Evolutionary conservation across 2,113 vertebrate species (phyloP).

Genomic region (Narcine bancroftii): DNA sequence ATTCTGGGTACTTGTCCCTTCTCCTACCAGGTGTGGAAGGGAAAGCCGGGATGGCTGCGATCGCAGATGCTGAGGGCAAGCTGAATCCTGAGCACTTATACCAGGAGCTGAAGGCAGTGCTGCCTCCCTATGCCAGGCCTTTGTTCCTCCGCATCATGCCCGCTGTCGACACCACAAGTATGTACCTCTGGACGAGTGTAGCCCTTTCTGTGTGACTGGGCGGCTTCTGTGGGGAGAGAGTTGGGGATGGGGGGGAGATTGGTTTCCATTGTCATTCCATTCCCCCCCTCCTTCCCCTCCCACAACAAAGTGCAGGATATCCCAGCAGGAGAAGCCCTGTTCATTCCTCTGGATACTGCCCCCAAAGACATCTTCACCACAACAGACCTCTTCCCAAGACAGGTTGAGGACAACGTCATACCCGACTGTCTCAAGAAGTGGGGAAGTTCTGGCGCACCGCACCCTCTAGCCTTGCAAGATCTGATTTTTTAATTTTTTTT

Average conservation of each 20-base stretch:
- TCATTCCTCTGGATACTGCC: no score
- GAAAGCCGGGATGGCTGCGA: constrained; percentile 79
- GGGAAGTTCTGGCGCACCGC: no score
- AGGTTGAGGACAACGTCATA: no score
- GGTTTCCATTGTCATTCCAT: not conserved
- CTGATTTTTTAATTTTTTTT: no score
- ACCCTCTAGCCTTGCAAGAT: no score
- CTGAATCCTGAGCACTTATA: constrained; percentile 62
- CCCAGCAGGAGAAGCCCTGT: no score
- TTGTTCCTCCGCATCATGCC: constrained; percentile 73
- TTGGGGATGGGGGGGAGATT: no score
- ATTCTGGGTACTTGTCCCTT: not conserved
- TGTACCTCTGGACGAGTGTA: no score
- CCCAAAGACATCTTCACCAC: no score
- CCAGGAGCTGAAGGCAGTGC: constrained; percentile 57
- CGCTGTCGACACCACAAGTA: constrained; percentile 80
- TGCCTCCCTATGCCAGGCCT: constrained; percentile 74
- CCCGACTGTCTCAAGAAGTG: no score
- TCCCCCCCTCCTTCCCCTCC: not conserved
- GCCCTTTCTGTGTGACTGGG: not conserved
- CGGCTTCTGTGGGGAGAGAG: no score
- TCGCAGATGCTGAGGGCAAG: constrained; percentile 53
- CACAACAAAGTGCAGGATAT: not conserved
- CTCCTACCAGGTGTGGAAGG: constrained; percentile 70
- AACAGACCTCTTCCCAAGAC: no score